A percentile compares a stretch with the other conserved stretches of the same genome.
phyloP scores from a whole-genome alignment of 2,888 invertebrate species.

The Apotomis betuletana region DNA sequence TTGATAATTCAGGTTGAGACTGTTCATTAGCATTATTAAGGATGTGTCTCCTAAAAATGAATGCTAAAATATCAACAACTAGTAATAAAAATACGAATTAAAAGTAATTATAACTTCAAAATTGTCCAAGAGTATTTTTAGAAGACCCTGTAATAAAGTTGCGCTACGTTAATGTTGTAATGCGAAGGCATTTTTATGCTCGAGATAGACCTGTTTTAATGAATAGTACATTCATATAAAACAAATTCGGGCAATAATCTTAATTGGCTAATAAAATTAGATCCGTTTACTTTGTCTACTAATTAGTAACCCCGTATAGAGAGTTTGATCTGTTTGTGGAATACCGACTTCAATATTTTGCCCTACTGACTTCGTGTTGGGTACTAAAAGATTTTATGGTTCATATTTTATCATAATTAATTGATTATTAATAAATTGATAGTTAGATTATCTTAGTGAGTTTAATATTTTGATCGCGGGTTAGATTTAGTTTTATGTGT shows the following conservation, averaged over 20 bases:
- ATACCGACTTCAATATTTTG: conserved; percentile 9
- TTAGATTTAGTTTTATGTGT: background rate
- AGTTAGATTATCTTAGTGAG: background rate
- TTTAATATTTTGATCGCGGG: background rate
- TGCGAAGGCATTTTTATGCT: background rate
- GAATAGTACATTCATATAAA: conserved; percentile 31
- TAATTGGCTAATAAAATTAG: conserved; percentile 31
- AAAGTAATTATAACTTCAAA: no score
- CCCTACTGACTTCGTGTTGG: conserved; percentile 1
- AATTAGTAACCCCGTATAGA: conserved; percentile 24
- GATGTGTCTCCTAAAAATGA: no score
- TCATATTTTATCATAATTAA: conserved; percentile 1
- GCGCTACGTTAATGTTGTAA: conserved; percentile 4
- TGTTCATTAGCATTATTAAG: no score
- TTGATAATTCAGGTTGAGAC: no score
- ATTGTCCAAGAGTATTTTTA: no score
- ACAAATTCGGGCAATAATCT: conserved; percentile 10
- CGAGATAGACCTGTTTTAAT: conserved; percentile 30
- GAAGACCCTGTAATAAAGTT: background rate
- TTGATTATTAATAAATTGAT: conserved; percentile 1
- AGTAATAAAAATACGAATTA: no score
- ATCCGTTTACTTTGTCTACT: conserved; percentile 21
- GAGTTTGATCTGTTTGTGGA: conserved; percentile 12
- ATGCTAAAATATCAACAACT: no score
- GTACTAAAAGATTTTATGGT: conserved; percentile 15